These are phyloP conservation scores for Pammene fasciana DNA, from an alignment of 2,888 invertebrate species.

Conservation along the genomic window DNA sequence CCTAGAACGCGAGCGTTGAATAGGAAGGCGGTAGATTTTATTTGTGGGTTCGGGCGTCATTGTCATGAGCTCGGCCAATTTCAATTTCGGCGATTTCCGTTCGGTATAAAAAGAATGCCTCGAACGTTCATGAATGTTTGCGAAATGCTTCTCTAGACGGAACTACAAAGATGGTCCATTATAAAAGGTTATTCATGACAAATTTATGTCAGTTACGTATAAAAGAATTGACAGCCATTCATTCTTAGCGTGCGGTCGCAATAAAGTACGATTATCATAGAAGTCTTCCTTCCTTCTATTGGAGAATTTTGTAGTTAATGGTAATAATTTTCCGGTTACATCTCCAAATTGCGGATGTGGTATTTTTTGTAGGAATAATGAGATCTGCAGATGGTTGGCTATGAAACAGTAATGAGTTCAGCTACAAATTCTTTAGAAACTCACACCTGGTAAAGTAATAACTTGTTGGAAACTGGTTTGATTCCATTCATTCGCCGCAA, in stretches of 20 bases:
- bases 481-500: conserved; percentile 19
- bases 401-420: conserved; percentile 25
- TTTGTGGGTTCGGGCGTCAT: conserved; percentile 73
- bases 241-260: conserved; percentile 57
- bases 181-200: conserved; percentile 53
- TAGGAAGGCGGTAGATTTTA: conserved; percentile 65
- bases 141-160: conserved; percentile 59
- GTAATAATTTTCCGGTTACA: conserved; percentile 53
- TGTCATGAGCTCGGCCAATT: conserved; percentile 69
- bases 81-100: conserved; percentile 76
- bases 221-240: conserved; percentile 54
- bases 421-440: conserved; percentile 25
- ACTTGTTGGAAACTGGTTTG: conserved; percentile 30
- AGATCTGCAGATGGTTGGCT: conserved; percentile 32
- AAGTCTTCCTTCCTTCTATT: conserved; percentile 59
- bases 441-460: conserved; percentile 30
- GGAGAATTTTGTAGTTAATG: conserved; percentile 74
- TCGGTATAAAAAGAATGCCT: conserved; percentile 68
- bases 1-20: conserved; percentile 72
- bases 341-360: conserved; percentile 46
- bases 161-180: conserved; percentile 52
- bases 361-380: conserved; percentile 34
- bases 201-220: conserved; percentile 65
- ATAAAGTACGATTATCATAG: conserved; percentile 56
- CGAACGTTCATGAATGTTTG: conserved; percentile 64